phyloP scores from a whole-genome alignment of 2,113 vertebrate genomes.

The Theristicus caerulescens region DNA sequence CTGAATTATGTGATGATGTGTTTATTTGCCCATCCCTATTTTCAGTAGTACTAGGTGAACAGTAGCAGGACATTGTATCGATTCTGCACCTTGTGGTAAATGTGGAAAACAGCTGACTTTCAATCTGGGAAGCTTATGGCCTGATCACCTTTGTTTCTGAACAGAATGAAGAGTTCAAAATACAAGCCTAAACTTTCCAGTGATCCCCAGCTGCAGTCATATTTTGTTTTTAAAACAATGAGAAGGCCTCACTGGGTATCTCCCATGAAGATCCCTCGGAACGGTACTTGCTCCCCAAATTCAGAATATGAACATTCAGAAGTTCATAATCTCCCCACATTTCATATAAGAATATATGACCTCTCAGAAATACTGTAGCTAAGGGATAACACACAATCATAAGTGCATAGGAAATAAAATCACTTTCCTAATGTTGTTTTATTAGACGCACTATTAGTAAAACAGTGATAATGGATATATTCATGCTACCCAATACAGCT shows the following conservation, averaged over 20 bases:
- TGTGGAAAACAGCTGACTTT: neutral
- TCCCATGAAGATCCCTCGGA: neutral
- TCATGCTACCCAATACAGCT: neutral
- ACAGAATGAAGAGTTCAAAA: neutral
- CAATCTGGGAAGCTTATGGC: neutral
- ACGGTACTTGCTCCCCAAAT: neutral
- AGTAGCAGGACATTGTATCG: fast-evolving
- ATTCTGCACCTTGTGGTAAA: neutral
- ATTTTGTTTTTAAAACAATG: neutral
- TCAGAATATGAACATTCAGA: neutral
- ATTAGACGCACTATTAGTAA: neutral
- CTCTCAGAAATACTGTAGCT: neutral
- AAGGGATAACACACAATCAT: neutral
- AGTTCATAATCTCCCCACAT: neutral
- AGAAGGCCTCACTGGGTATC: neutral
- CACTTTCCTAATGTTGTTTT: neutral
- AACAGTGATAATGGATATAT: neutral
- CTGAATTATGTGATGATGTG: neutral
- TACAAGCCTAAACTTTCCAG: neutral
- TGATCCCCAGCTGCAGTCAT: neutral
- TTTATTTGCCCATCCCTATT: neutral
- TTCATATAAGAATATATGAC: neutral
- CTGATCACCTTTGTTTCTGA: neutral
- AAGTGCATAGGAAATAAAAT: neutral
- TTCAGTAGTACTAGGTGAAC: neutral